Base-by-base conservation (phyloP, 2,888 invertebrate species). In the Limnephilus auricula region DNA sequence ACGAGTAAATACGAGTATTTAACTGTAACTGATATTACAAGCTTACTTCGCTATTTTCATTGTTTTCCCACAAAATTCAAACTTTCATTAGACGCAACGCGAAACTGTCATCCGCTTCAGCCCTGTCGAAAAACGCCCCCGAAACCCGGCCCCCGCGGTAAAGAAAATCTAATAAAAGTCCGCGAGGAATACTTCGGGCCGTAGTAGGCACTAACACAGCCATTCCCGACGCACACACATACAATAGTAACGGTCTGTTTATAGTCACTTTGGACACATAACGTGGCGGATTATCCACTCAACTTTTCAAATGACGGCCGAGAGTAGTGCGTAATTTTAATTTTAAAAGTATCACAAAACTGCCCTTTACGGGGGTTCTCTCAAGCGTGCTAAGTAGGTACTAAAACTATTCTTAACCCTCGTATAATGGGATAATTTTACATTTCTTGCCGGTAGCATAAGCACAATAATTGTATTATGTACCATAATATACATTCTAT, bases 131-230 rank as follows among this genome's bases (percentile, higher is more conserved):
- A 65, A 86, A 30, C 12, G 50, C 86, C 65, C 25, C 31, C 45
- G 13, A n/a, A 65, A 30, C 65, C n/a, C 86, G 31, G 12, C 45
- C 65, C 30, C 13, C 25, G 30, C 30, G 65, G 25, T 15, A 45
- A 30, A 50, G 13, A 86, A 86, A 86, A 86, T 5, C 86, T 32
- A 86, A 86, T 86, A 50, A 86, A 86, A 45, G 65, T 86, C 45
- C 50, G 50, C 65, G 86, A 86, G 34, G 65, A 86, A 45, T 65
- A 34, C 32, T 86, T 86, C 45, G 45, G 45, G 10, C 45, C 15
- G 13, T 65, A 25, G 65, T 15, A 18, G 30, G 40, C 6, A 34
- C 25, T 3, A 86, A 2, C 4, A 12, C 30, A 89, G 37, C 12
- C 83, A 83, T 10, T 15, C 50, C 15, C 50, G 18, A 50, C 50